Evolutionary conservation across 2,888 invertebrate genomes (phyloP).

Genomic region (Molorchus minor): DNA sequence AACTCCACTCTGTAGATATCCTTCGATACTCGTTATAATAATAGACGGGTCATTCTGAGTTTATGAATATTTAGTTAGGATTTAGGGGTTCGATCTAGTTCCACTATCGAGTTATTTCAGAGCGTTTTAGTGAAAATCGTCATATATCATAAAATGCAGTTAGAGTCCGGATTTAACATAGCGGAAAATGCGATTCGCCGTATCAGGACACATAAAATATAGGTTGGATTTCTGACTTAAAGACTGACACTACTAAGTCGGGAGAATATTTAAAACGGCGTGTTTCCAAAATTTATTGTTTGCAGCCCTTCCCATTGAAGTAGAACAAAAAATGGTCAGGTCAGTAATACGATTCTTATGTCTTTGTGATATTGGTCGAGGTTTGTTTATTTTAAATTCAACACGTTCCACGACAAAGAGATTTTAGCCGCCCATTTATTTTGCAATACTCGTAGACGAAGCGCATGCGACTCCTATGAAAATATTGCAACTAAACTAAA

Average conservation of each 20-base stretch:
- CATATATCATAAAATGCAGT: conserved; percentile 15
- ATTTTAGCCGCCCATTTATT: too few species aligned
- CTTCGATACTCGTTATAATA: not conserved
- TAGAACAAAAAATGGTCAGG: too few species aligned
- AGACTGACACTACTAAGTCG: conserved; percentile 7
- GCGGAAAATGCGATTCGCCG: conserved; percentile 14
- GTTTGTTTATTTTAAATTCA: too few species aligned
- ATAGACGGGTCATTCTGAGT: conserved; percentile 21
- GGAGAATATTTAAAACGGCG: not conserved
- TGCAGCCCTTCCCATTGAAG: too few species aligned
- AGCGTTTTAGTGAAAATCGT: conserved; percentile 1
- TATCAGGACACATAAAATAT: conserved; percentile 18
- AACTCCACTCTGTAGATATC: too few species aligned
- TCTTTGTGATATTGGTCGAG: too few species aligned
- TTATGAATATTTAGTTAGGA: conserved; percentile 23
- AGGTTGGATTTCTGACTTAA: conserved; percentile 11
- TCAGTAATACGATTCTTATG: too few species aligned
- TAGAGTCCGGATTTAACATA: conserved; percentile 8
- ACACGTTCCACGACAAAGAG: too few species aligned
- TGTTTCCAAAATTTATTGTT: not conserved
- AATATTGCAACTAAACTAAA: too few species aligned
- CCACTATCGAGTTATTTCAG: conserved; percentile 13
- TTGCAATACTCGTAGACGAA: too few species aligned
- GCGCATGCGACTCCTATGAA: too few species aligned
- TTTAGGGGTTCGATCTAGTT: conserved; percentile 15